A percentile compares a stretch with the other conserved stretches of the same genome.
These are phyloP conservation scores for Sebastes reedi DNA, from an alignment of 2,797 vertebrate species.

Conservation along the genomic window DNA sequence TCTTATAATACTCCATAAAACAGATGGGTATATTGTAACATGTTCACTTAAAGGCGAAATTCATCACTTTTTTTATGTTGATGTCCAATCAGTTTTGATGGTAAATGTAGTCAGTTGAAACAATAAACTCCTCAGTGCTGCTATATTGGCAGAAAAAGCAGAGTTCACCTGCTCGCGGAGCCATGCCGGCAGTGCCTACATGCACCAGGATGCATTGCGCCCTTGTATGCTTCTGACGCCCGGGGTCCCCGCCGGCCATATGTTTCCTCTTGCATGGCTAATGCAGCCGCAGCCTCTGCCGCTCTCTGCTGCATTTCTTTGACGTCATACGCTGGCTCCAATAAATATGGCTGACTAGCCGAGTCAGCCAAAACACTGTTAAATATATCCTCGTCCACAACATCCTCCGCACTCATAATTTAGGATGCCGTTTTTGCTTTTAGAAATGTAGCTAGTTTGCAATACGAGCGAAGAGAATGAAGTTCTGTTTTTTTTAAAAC, in stretches of 20 bases:
- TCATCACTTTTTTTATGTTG: too few species aligned
- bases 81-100: neutral
- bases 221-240: accelerated
- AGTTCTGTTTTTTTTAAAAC: too few species aligned
- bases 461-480: too few species aligned
- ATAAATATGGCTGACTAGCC: neutral
- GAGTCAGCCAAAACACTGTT: neutral
- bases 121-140: too few species aligned
- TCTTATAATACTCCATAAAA: neutral
- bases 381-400: neutral
- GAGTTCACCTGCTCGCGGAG: neutral
- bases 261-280: too few species aligned
- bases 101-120: too few species aligned
- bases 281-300: too few species aligned
- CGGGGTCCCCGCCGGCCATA: too few species aligned
- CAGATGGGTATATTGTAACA: neutral
- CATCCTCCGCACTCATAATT: too few species aligned
- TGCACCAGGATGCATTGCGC: neutral
- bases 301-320: too few species aligned
- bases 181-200: neutral
- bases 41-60: too few species aligned
- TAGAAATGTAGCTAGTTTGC: neutral
- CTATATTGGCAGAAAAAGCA: accelerated
- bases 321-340: accelerated
- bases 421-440: too few species aligned